These are phyloP conservation scores for Caenorhabditis sinica DNA, from an alignment of 2,888 invertebrate genomes.

Conservation along the genomic window DNA sequence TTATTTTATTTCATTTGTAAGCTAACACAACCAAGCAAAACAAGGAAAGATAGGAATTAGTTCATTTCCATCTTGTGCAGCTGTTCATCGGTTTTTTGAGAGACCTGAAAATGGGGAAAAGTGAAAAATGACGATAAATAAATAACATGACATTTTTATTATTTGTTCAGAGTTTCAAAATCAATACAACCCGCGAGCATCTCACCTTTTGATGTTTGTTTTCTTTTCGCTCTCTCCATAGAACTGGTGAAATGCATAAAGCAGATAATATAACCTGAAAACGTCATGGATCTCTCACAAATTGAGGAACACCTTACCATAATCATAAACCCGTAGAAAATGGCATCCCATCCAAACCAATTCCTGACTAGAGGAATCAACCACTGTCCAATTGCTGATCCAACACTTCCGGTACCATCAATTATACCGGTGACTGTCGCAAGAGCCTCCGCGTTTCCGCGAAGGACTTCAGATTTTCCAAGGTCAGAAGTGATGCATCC, in stretches of 20 bases:
- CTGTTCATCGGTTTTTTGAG: slow-evolving; percentile 20
- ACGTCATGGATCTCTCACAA: background rate
- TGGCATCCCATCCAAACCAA: slow-evolving; percentile 70
- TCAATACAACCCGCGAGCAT: slow-evolving; percentile 3
- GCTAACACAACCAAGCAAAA: background rate
- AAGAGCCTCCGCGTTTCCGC: slow-evolving; percentile 84
- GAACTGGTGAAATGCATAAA: slow-evolving; percentile 51
- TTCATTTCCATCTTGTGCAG: slow-evolving; percentile 10
- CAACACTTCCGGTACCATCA: slow-evolving; percentile 84
- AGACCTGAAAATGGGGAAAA: slow-evolving; percentile 34
- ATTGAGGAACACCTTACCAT: slow-evolving; percentile 59
- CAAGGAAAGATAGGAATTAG: background rate
- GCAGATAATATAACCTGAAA: slow-evolving; percentile 43
- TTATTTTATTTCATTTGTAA: slow-evolving; percentile 1
- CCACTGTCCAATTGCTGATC: slow-evolving; percentile 85
- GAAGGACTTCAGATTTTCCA: slow-evolving; percentile 81
- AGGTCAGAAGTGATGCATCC: slow-evolving; percentile 85
- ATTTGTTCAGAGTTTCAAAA: slow-evolving; percentile 5
- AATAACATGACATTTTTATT: background rate
- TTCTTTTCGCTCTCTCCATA: slow-evolving; percentile 52
- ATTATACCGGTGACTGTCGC: slow-evolving; percentile 85
- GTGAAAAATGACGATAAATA: background rate
- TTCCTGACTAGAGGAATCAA: slow-evolving; percentile 80
- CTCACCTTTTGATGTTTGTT: slow-evolving; percentile 41
- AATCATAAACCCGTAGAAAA: slow-evolving; percentile 74